Evolutionary conservation across 2,113 vertebrate species (phyloP).

Genomic region (Tretioscincus oriximinensis): DNA sequence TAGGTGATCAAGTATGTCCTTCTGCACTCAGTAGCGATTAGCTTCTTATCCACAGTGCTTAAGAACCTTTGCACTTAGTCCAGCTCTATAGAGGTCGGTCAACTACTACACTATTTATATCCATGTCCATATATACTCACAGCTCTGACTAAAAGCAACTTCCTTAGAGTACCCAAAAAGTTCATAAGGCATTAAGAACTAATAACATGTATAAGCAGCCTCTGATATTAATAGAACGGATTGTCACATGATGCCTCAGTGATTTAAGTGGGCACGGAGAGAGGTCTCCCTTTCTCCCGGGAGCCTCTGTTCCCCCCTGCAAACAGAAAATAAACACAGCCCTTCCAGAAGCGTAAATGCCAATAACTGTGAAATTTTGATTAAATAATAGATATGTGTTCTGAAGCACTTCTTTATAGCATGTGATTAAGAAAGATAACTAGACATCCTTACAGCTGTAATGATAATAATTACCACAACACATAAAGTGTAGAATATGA

Average conservation of each 20-base stretch:
- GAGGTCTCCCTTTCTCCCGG: conserved; percentile 72
- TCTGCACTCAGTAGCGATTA: background rate
- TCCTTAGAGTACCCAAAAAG: conserved; percentile 59
- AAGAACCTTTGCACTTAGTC: background rate
- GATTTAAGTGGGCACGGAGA: conserved; percentile 72
- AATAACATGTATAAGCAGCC: conserved; percentile 68
- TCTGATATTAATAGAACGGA: conserved; percentile 78
- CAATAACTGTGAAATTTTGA: conserved; percentile 93
- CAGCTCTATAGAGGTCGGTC: conserved; percentile 17
- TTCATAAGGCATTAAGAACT: conserved; percentile 48
- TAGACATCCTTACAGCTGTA: conserved; percentile 92
- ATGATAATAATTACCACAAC: conserved; percentile 97
- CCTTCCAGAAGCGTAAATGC: conserved; percentile 75
- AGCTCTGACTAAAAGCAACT: conserved; percentile 66
- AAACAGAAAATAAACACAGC: conserved; percentile 96
- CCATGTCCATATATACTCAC: background rate
- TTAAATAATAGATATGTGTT: conserved; percentile 99
- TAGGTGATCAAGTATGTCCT: too few relatives aligned
- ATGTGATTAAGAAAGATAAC: conserved; percentile 95
- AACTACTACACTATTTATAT: background rate
- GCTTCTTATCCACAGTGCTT: background rate
- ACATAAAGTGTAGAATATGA: conserved; percentile 91
- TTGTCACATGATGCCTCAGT: conserved; percentile 74
- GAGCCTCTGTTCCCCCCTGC: conserved; percentile 76
- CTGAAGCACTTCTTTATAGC: conserved; percentile 82